These are phyloP conservation scores for Hippolais icterina DNA, from an alignment of 2,113 vertebrate species.

Conservation along the genomic window DNA sequence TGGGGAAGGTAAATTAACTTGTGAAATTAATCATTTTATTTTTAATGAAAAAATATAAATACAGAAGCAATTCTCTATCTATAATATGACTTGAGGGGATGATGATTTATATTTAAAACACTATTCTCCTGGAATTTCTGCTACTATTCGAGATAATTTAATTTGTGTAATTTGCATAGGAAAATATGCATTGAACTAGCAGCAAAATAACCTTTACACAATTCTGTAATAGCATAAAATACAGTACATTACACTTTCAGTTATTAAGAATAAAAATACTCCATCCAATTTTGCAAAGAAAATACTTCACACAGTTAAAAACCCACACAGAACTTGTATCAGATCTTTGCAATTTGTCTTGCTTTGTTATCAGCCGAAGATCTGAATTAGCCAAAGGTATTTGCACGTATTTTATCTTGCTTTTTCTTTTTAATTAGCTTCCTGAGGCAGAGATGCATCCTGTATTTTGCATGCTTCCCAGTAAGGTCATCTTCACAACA, in stretches of 20 bases:
- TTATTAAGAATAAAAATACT: constrained; percentile 54
- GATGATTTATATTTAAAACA: constrained; percentile 75
- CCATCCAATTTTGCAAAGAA: constrained; percentile 20
- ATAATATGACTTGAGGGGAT: constrained; percentile 71
- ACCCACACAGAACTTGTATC: not conserved
- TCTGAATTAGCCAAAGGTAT: constrained; percentile 24
- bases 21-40: constrained; percentile 79
- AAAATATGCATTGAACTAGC: constrained; percentile 56
- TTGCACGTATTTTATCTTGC: not conserved
- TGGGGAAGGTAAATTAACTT: constrained; percentile 76
- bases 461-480: not conserved
- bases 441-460: not conserved
- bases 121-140: constrained; percentile 64
- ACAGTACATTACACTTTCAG: constrained; percentile 24
- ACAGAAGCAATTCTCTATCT: constrained; percentile 65
- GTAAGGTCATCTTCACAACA: not conserved
- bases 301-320: not conserved
- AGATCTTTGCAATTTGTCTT: constrained; percentile 7
- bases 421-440: constrained; percentile 28
- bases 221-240: constrained; percentile 40
- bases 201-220: constrained; percentile 63
- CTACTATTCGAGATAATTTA: constrained; percentile 69
- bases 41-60: constrained; percentile 81
- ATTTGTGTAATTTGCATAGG: constrained; percentile 74
- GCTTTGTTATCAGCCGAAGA: constrained; percentile 30